phyloP scores from a whole-genome alignment of 1,140 invertebrate genomes.

The Babylonia areolata region DNA sequence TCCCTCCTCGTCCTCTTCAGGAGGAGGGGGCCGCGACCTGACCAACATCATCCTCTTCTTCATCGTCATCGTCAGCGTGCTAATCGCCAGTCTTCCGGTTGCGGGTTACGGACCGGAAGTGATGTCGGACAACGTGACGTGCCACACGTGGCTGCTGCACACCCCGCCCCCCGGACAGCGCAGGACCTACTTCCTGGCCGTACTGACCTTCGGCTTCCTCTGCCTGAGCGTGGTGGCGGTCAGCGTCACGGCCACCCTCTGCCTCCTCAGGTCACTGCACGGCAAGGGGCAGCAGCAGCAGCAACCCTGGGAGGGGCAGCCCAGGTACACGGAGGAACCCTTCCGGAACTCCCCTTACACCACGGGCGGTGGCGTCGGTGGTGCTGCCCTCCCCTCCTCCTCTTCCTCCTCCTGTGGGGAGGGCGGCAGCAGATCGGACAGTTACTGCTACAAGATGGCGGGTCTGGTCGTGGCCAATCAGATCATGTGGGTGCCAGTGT shows the following conservation, averaged over 20 bases:
- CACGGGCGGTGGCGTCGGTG: not conserved
- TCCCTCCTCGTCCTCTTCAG: no score
- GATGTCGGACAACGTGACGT: conserved; percentile 44
- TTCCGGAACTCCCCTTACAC: not conserved
- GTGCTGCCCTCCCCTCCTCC: no score
- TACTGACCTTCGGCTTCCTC: conserved; percentile 52
- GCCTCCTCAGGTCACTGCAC: not conserved
- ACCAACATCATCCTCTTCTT: conserved; percentile 44
- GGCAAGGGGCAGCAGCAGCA: no score
- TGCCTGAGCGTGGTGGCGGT: conserved; percentile 32
- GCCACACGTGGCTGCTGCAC: conserved; percentile 57
- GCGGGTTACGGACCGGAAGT: conserved; percentile 58
- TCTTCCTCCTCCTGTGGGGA: no score
- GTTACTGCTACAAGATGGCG: conserved; percentile 18
- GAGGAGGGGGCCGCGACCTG: conserved; percentile 27
- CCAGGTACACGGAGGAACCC: conserved; percentile 19
- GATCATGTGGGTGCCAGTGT: conserved; percentile 52
- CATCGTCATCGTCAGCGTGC: conserved; percentile 50
- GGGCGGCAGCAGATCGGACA: not conserved
- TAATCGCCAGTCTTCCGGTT: conserved; percentile 57
- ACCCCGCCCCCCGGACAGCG: conserved; percentile 39
- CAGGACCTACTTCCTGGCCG: conserved; percentile 53
- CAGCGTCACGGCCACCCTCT: not conserved
- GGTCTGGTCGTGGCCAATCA: conserved; percentile 46
- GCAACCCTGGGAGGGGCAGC: not conserved